phyloP scores from a whole-genome alignment of 2,797 vertebrate species.

The Falco columbarius region DNA sequence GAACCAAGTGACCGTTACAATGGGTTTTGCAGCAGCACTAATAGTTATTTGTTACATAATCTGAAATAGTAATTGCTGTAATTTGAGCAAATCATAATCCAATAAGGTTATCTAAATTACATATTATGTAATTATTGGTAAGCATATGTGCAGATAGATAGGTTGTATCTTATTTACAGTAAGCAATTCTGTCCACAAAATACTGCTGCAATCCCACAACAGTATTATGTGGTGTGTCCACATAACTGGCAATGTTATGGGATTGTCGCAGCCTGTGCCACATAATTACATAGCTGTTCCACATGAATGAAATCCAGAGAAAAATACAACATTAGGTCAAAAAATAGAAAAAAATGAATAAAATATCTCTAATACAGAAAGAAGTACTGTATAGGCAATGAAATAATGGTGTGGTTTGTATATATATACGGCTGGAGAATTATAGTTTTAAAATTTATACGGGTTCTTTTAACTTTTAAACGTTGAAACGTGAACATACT shows the following conservation, averaged over 20 bases:
- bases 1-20: neutral
- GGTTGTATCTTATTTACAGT: neutral
- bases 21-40: neutral
- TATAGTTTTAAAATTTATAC: neutral
- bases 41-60: neutral
- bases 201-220: constrained; percentile 2
- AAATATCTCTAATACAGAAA: constrained; percentile 11
- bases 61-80: neutral
- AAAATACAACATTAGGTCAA: neutral
- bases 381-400: neutral
- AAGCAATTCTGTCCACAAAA: constrained; percentile 19
- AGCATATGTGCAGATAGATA: neutral
- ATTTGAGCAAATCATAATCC: constrained; percentile 22
- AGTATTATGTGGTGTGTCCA: constrained; percentile 34
- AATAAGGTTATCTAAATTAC: constrained; percentile 54
- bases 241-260: constrained; percentile 11
- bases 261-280: constrained; percentile 30
- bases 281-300: constrained; percentile 33
- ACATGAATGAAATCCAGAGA: constrained; percentile 1
- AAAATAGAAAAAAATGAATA: constrained; percentile 25
- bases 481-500: neutral
- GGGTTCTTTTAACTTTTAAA: neutral
- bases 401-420: constrained; percentile 7
- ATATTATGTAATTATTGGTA: constrained; percentile 11
- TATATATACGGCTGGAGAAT: neutral